Conservation (phyloP, 2,113 vertebrate genomes). For the Nycticebus coucang region DNA sequence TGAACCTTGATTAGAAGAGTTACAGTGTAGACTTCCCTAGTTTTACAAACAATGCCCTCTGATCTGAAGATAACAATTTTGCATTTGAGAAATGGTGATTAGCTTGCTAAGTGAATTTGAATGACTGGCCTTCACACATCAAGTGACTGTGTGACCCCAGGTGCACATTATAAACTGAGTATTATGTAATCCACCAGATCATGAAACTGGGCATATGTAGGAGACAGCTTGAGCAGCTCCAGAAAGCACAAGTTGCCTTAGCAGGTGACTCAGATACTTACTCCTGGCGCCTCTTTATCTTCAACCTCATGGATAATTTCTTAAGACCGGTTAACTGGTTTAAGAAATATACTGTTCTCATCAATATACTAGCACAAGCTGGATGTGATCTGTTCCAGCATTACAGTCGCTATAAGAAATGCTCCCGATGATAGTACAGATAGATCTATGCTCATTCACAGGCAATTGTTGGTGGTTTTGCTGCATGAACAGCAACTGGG, state of each 20-base stretch:
- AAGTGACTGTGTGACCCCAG: not conserved
- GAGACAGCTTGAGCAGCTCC: not conserved
- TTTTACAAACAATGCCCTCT: not conserved
- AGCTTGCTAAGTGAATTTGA: conserved; percentile 22
- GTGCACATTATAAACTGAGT: not conserved
- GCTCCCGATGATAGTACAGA: not conserved
- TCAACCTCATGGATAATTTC: not conserved
- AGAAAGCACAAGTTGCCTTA: not conserved
- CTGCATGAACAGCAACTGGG: not conserved
- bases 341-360: not conserved
- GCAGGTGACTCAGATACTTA: not conserved
- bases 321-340: not conserved
- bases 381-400: not conserved
- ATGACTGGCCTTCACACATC: not conserved
- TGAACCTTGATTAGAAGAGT: not conserved
- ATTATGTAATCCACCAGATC: not conserved
- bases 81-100: not conserved
- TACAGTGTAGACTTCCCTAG: not conserved
- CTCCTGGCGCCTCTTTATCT: not conserved
- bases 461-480: not conserved
- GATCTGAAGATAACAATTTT: not conserved
- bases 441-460: not conserved
- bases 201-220: not conserved
- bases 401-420: not conserved
- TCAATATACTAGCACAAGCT: not conserved